phyloP scores from a whole-genome alignment of 1,140 invertebrate genomes.

The Drosophila saltans region DNA sequence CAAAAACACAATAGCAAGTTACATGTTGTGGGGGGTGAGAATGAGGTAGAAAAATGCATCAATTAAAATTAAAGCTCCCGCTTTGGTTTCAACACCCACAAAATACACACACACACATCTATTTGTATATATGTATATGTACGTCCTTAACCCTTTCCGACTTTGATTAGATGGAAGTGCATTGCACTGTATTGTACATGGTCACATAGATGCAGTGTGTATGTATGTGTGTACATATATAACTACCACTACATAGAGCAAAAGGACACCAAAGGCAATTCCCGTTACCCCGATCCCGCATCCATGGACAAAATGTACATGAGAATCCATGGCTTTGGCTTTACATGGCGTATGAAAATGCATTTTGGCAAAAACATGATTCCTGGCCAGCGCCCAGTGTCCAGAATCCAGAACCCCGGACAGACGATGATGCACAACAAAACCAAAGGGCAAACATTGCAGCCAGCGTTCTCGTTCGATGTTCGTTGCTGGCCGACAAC shows the following conservation, averaged over 20 bases:
- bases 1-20: background rate
- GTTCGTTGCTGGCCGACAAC: conserved; percentile 58
- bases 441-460: conserved; percentile 76
- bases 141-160: conserved; percentile 31
- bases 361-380: conserved; percentile 80
- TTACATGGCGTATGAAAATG: conserved; percentile 77
- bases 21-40: background rate
- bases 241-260: conserved; percentile 1
- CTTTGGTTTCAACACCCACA: conserved; percentile 32
- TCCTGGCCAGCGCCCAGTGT: conserved; percentile 32
- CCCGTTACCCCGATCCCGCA: conserved; percentile 28
- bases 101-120: background rate
- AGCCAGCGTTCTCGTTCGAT: conserved; percentile 32
- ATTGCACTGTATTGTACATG: conserved; percentile 54
- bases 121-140: background rate
- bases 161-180: conserved; percentile 77
- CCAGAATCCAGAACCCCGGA: background rate
- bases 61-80: conserved; percentile 74
- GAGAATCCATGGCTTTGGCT: conserved; percentile 35
- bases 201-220: conserved; percentile 29
- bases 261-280: background rate
- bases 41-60: conserved; percentile 54
- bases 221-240: conserved; percentile 29
- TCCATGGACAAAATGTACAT: conserved; percentile 38
- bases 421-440: conserved; percentile 40